Evolutionary conservation across 37 sponge, comb jelly and placozoan species (phyloP), one percentile per base, ranked within the genome.

Genomic region (Ianthella basta): DNA sequence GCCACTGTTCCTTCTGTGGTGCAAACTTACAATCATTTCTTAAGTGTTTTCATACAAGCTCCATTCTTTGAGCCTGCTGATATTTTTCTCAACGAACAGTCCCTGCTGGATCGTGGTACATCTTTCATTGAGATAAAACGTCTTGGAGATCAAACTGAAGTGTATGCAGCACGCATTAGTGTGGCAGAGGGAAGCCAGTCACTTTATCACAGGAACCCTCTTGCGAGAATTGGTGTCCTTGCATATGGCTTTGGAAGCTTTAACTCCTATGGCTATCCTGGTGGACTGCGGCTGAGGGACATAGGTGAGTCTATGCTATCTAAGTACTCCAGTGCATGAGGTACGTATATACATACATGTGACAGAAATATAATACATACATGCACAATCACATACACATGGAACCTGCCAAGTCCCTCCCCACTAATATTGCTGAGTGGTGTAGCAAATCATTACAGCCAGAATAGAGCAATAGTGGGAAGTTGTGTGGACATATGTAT

Each of bases 231-330:
- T 34, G 73, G 73, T 38, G 39, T 72, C 14, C 16, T 72, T 8
- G 73, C 37, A 19, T 72, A 72, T 33, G 73, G 73, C 32, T 34
- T 34, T 10, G 73, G 73, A 8, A 12, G 12, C 12, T 72, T 34
- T 30, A 72, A 72, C 19, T 72, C 73, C 39, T 72, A 72, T 33
- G 73, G 73, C 8, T 72, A 72, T 37, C 73, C 73, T 38, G 73
- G 73, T 38, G 73, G 73, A 37, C 73, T 72, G 20, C 8, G 12
- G 36, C 37, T 34, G 32, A 15, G 41, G 5, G 39, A 33, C 13
- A 10, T 15, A 8, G 10, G 40, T 37, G 66, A 30, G 23, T 24
- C 23, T 37, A 23, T 37, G 36, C 13, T 72, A 72, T 15, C 8
- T 33, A 37, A 19, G 73, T 12, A 15, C 30, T 12, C 19, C 5